Evolutionary conservation across 2,888 invertebrate genomes (phyloP).

Genomic region (Xestia c-nigrum): DNA sequence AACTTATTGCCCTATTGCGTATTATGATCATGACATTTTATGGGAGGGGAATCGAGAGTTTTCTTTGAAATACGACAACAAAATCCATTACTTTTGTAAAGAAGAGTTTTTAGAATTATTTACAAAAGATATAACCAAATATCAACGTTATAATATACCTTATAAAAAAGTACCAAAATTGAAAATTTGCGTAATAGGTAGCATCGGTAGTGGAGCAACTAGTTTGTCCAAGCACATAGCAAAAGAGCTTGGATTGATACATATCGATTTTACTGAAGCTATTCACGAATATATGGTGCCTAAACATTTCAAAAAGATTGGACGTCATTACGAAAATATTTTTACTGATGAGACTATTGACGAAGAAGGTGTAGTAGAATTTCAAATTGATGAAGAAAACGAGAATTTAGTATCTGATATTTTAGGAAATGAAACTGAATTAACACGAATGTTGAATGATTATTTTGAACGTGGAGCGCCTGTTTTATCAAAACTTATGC

Average conservation of each 20-base stretch:
- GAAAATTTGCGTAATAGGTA: conserved; percentile 91
- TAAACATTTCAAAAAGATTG: conserved; percentile 85
- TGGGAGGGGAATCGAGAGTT: conserved; percentile 92
- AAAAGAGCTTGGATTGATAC: conserved; percentile 89
- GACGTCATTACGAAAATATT: conserved; percentile 83
- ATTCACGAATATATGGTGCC: conserved; percentile 81
- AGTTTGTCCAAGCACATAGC: conserved; percentile 87
- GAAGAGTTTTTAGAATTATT: conserved; percentile 88
- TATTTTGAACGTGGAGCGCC: conserved; percentile 88
- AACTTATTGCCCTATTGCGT: conserved; percentile 92
- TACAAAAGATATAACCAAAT: conserved; percentile 86
- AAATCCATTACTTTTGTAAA: conserved; percentile 89
- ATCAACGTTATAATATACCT: conserved; percentile 85
- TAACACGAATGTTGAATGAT: conserved; percentile 80
- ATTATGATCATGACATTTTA: conserved; percentile 87
- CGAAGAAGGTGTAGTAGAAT: conserved; percentile 80
- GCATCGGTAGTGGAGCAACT: conserved; percentile 89
- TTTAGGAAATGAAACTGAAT: conserved; percentile 81
- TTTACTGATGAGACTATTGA: conserved; percentile 79
- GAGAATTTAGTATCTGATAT: conserved; percentile 77
- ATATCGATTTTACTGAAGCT: conserved; percentile 86
- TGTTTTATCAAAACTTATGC: conserved; percentile 84
- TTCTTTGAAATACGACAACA: conserved; percentile 87
- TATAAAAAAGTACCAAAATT: conserved; percentile 85
- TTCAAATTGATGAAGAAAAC: conserved; percentile 83